Evolutionary conservation across 1,140 invertebrate genomes (phyloP).

Genomic region (Aricia agestis): DNA sequence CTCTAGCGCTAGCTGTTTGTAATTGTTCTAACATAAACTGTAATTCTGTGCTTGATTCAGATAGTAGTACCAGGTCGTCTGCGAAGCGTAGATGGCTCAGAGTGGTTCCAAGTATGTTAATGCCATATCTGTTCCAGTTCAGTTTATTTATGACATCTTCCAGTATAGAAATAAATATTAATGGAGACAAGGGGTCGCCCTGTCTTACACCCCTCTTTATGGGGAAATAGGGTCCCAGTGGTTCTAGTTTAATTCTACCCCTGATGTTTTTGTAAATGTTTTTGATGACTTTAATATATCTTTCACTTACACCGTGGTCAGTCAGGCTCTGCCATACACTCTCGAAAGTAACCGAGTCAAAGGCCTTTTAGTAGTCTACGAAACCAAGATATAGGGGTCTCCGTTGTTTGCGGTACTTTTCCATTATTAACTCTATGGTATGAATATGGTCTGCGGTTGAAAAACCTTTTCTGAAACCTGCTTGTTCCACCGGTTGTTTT

Average conservation of each 20-base stretch:
- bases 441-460: conserved; percentile 16
- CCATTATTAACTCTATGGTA: conserved; percentile 7
- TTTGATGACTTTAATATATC: conserved; percentile 7
- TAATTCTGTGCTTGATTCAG: neutral
- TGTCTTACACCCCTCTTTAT: conserved; percentile 16
- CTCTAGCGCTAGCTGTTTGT: neutral
- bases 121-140: neutral
- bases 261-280: conserved; percentile 12
- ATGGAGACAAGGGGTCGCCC: conserved; percentile 18
- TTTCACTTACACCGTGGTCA: neutral
- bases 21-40: neutral
- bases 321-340: neutral
- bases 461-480: conserved; percentile 9
- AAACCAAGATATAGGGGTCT: neutral
- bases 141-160: neutral
- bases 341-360: conserved; percentile 7
- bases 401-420: conserved; percentile 5
- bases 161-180: conserved; percentile 8
- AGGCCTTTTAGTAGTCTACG: conserved; percentile 14
- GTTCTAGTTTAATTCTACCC: conserved; percentile 6
- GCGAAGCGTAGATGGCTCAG: conserved; percentile 12
- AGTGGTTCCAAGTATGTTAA: neutral
- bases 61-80: conserved; percentile 10
- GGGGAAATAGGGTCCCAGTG: neutral
- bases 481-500: conserved; percentile 6